A percentile compares a stretch with the other conserved stretches of the same genome.
Conservation (phyloP, 2,888 invertebrate genomes). For the Macrophya annulata region DNA sequence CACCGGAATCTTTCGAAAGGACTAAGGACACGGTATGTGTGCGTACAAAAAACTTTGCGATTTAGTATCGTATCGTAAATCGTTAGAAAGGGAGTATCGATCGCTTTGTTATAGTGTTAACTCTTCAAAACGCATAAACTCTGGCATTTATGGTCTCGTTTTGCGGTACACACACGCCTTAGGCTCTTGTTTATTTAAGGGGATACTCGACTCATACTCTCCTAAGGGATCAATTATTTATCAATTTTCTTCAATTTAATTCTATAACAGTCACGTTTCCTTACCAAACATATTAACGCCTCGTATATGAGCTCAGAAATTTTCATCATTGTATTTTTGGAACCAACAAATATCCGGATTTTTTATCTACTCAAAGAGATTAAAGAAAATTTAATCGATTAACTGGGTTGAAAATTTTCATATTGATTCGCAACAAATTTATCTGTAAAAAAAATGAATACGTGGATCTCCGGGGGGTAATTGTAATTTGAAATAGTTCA, state of each 20-base stretch:
- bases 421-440: not conserved
- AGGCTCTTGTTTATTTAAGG: not conserved
- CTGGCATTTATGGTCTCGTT: constrained; percentile 23
- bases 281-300: not conserved
- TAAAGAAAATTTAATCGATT: not conserved
- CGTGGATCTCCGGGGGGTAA: not conserved
- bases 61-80: constrained; percentile 33
- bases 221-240: not conserved
- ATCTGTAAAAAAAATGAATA: not conserved
- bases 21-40: not conserved
- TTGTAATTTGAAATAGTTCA: not conserved
- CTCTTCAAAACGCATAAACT: constrained; percentile 24
- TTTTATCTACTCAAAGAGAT: not conserved
- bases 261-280: not conserved
- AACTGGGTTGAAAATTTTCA: too few relatives aligned
- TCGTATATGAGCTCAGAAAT: not conserved
- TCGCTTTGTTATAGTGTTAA: constrained; percentile 31
- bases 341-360: not conserved
- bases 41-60: constrained; percentile 14
- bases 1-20: constrained; percentile 6
- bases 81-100: constrained; percentile 26
- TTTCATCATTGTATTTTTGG: not conserved
- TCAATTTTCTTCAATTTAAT: not conserved
- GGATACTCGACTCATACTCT: not conserved
- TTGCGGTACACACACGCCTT: not conserved